Conservation (phyloP, 1,140 invertebrate species). For the Dolichoris vasculosae region DNA sequence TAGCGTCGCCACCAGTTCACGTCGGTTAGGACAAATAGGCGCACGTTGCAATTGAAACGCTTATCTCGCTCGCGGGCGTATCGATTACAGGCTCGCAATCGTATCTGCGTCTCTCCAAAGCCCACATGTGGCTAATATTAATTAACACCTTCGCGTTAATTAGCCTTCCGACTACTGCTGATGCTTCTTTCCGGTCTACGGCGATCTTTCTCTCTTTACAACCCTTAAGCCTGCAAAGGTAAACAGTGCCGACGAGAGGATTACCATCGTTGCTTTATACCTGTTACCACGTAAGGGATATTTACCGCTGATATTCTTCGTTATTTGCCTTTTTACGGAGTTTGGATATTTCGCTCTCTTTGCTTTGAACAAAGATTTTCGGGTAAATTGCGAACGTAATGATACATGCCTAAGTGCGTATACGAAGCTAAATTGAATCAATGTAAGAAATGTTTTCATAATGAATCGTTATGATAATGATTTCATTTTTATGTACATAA, state of each 20-base stretch:
- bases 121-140: slow-evolving; percentile 53
- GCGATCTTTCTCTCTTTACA: neutral
- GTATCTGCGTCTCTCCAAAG: neutral
- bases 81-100: neutral
- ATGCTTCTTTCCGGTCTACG: slow-evolving; percentile 2
- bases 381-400: too few species aligned
- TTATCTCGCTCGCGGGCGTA: slow-evolving; percentile 21
- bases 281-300: neutral
- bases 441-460: too few species aligned
- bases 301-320: neutral
- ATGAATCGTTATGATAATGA: too few species aligned
- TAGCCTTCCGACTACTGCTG: slow-evolving; percentile 37
- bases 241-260: neutral
- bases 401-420: too few species aligned
- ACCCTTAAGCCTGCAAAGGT: neutral
- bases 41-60: slow-evolving; percentile 53
- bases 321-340: neutral
- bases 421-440: too few species aligned
- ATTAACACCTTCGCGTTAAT: slow-evolving; percentile 59
- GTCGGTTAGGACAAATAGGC: neutral
- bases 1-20: neutral
- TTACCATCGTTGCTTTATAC: neutral
- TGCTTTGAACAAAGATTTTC: too few species aligned
- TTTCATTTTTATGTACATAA: too few species aligned
- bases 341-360: neutral